Evolutionary conservation across 1,140 invertebrate species (phyloP).

Genomic region (Lysiphlebus fabarum): DNA sequence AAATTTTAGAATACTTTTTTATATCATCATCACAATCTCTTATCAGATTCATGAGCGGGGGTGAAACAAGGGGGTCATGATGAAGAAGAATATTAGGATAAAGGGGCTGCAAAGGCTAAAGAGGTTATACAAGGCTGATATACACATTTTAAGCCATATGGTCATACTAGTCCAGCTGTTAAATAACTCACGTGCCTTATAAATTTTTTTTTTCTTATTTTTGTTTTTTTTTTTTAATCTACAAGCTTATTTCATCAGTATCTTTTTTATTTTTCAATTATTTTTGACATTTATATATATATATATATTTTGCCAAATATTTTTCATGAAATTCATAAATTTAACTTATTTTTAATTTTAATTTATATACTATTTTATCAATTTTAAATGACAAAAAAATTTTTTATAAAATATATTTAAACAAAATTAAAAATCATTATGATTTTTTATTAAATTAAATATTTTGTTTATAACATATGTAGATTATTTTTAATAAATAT

Average conservation of each 20-base stretch:
- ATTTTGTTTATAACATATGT: no score
- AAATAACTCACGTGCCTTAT: conserved; percentile 34
- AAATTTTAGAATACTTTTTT: background rate
- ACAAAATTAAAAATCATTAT: no score
- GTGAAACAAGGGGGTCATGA: background rate
- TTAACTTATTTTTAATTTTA: no score
- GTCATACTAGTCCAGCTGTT: conserved; percentile 37
- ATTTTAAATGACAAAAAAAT: no score
- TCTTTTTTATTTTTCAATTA: conserved; percentile 38
- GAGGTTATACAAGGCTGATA: conserved; percentile 6
- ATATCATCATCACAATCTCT: conserved; percentile 39
- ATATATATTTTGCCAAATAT: no score
- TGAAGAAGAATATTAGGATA: conserved; percentile 7
- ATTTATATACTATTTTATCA: no score
- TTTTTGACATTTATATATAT: conserved; percentile 15
- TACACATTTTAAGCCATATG: conserved; percentile 34
- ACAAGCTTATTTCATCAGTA: conserved; percentile 31
- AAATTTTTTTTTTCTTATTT: conserved; percentile 17
- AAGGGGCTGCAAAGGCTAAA: conserved; percentile 13
- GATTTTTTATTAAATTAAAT: no score
- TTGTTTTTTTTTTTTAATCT: conserved; percentile 17
- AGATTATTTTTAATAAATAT: conserved; percentile 6
- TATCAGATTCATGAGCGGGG: conserved; percentile 34
- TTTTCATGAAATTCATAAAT: no score
- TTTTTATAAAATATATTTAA: no score